Percentiles rank a stretch among this genome's conserved stretches.
These are phyloP conservation scores for Coregonus suidteri DNA, from an alignment of 2,797 vertebrate genomes.

Conservation along the genomic window DNA sequence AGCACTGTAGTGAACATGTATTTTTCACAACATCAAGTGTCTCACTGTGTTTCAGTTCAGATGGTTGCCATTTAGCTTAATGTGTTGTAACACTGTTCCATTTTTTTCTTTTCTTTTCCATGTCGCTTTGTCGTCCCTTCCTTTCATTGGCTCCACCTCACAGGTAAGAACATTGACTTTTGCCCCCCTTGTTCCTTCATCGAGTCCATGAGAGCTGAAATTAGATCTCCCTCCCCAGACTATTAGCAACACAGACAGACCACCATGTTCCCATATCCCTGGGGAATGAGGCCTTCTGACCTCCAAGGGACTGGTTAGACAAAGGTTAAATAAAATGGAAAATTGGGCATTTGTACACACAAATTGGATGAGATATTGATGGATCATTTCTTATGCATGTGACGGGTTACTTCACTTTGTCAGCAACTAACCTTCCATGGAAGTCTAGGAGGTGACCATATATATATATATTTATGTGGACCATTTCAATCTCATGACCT, in stretches of 20 bases:
- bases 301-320: too few species aligned
- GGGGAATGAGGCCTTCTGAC: too few species aligned
- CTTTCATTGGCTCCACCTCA: neutral
- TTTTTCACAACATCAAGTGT: neutral
- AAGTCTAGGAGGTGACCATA: neutral
- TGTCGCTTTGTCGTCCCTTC: neutral
- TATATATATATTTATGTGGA: neutral
- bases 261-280: neutral
- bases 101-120: neutral
- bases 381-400: neutral
- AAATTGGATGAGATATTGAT: neutral
- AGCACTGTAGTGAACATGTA: too few species aligned
- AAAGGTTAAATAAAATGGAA: too few species aligned
- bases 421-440: neutral
- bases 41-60: neutral
- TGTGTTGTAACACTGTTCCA: neutral
- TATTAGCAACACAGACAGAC: neutral
- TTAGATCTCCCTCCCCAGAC: neutral
- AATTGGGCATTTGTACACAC: neutral
- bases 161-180: constrained; percentile 17
- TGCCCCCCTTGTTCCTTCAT: neutral
- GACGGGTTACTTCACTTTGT: neutral
- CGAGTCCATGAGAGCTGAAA: neutral
- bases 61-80: neutral
- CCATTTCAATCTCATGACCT: neutral